Evolutionary conservation across 92 coral and sea anemone genomes (phyloP), one percentile per base, ranked within the genome.

Genomic region (Epizoanthus illoricatus): DNA sequence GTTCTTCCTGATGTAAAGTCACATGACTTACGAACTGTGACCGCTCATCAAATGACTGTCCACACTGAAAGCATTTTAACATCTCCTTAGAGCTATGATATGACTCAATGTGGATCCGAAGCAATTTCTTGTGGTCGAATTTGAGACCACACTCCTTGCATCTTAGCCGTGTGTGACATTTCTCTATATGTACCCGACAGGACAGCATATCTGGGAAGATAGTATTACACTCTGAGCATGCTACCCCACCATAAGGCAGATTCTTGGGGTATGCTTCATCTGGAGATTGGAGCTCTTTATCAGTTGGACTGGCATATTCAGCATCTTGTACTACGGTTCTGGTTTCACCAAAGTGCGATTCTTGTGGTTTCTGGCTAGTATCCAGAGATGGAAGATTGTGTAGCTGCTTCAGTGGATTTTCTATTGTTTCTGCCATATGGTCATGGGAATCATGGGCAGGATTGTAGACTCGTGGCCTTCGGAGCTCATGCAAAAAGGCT

Each of bases 121-220:
- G 81, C 72, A 93, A 80, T 75, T 93, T 93, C 87, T 91, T 93
- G 89, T 93, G 97, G 75, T 93, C 97, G 60, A 93, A 93, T 24
- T 81, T 66, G 23, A 91, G 80, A n/a, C 97, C 94, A 62, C 97
- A 93, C 85, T 93, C 97, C 36, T 85, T 84, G 65, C 97, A 93
- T n/a, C 87, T 88, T 5, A 94, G 97, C 39, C 82, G 90, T 84
- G 83, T 88, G 81, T 93, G 97, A n/a, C 90, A 81, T 67, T 58
- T 93, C 64, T 93, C 92, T 67, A 93, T 74, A 64, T 93, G 97
- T 61, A 88, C 73, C 40, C 85, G 88, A 49, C 87, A 92, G 5
- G 92, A 90, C 60, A 76, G 79, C 55, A 81, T 58, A 85, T 93
- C 93, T 13, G 87, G 84, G 85, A 93, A 93, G 17, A 83, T 76